Base-by-base conservation (phyloP, 2,113 vertebrate species). In the Cynocephalus volans region DNA sequence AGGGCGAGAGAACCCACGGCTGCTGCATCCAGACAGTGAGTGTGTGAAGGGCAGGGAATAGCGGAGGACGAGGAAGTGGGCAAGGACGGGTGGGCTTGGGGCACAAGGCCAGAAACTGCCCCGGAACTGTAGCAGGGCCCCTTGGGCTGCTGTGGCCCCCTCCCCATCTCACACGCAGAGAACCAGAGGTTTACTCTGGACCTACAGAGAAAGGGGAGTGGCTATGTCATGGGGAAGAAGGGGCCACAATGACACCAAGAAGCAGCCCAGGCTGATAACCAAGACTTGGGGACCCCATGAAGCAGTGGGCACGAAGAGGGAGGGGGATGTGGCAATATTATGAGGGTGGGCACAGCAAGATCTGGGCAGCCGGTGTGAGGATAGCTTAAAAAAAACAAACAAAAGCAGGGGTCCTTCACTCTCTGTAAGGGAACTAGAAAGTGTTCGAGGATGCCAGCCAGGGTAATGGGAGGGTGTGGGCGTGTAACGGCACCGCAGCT, bases 261-360 rank as follows among this genome's bases (percentile, higher is more conserved):
- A 33, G 33, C 18, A 62, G 31, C n/a, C 41, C 77, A 77, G 60
- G 50, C 41, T 19, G n/a, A 24, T 70, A 80, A n/a, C 58, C 45
- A 65, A 80, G 62, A 73, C 23, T 4, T 60, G 58, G 45, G 70
- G 18, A 33, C 52, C 58, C 31, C 19, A 1, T 3, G 15, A 6
- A 60, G 79, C 12, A 31, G 23, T 3, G 3, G 36, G 17, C n/a
- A 31, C 21, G 41, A 87, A 62, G 60, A 80, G 4, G 6, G 36
- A 83, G 48, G n/a, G 6, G 2, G 1, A 10, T 3, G 62, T 24
- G 64, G 48, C 0, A 1, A 2, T 17, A 9, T 14, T 26, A 15
- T 23, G 17, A n/a, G 23, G 14, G 41, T 64, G 18, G 6, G 45
- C 15, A 8, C 56, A 21, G 79, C 67, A 36, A 45, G 67, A 24